phyloP scores from a whole-genome alignment of 2,113 vertebrate genomes.

The Rutilus rutilus region DNA sequence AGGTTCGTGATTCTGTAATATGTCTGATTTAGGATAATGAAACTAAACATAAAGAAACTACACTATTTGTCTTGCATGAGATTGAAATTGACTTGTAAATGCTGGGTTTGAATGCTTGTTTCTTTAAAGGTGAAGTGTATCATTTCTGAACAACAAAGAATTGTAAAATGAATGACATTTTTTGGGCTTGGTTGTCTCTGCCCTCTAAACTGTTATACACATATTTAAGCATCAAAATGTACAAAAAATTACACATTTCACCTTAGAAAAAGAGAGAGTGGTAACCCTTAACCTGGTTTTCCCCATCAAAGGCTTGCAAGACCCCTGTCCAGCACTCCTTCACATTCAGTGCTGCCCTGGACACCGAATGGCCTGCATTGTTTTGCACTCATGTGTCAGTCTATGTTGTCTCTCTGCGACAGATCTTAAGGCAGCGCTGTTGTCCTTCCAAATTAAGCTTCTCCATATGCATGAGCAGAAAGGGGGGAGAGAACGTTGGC shows the following conservation, averaged over 20 bases:
- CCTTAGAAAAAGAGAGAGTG: neutral
- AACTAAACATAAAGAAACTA: neutral
- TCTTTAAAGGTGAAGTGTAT: neutral
- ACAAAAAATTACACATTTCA: neutral
- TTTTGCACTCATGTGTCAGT: slow-evolving; percentile 48
- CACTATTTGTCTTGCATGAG: neutral
- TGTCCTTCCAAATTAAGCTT: slow-evolving; percentile 41
- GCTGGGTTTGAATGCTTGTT: neutral
- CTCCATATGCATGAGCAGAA: slow-evolving; percentile 64
- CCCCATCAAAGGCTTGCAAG: neutral
- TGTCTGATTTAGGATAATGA: neutral
- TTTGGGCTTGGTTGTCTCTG: neutral
- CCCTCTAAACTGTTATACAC: neutral
- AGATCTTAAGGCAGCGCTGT: slow-evolving; percentile 47
- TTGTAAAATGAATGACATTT: neutral
- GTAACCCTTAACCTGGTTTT: neutral
- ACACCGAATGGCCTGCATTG: slow-evolving; percentile 60
- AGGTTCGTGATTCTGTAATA: neutral
- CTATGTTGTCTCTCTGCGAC: slow-evolving; percentile 45
- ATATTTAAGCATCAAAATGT: neutral
- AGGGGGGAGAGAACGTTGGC: slow-evolving; percentile 47
- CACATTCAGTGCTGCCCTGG: slow-evolving; percentile 53
- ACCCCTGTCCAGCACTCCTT: slow-evolving; percentile 13
- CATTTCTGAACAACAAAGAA: neutral
- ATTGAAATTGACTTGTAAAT: neutral